Evolutionary conservation across 2,113 vertebrate species (phyloP), one percentile per base, ranked within the genome.

Genomic region (Callithrix jacchus): DNA sequence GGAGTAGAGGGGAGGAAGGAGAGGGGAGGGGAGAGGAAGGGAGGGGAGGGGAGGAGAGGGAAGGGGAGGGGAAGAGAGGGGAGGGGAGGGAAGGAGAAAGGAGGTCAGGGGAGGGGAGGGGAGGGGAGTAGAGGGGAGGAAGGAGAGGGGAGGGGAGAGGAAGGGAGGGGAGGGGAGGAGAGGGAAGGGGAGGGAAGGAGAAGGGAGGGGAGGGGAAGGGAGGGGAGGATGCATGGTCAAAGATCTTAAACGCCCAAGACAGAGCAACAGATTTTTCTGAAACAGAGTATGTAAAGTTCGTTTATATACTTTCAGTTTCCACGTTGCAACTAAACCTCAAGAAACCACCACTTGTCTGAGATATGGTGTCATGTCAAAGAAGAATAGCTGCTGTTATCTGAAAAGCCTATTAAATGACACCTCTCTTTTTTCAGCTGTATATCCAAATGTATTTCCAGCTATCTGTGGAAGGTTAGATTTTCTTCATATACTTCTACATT

Each of bases 1-100:
- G 0, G 12, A 13, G 0, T 11, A 3, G 47, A 3, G 12, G 12
- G 12, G 47, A 12, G 2, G 11, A 47, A 3, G 49, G 49, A 3
- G 13, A 3, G 49, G 49, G 13, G 49, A 14, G 49, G 49, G 14
- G 49, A 14, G 14, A 2, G 4, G 14, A 3, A 14, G 49, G 49
- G 49, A 5, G 4, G 47, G 47, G 10, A 2, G 5, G 47, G 14
- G 49, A 0, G 14, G 14, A 14, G 49, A 52, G 49, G 13, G 4
- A 4, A 3, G 3, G 49, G 49, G 49, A 5, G 4, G 47, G 10
- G 10, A 6, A 2, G 47, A 14, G 49, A 3, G 4, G 14, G 49
- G 49, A 52, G 49, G 49, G 3, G 13, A 16, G 49, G 49, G 45
- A 4, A 47, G 45, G 45, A 9, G n/a, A n/a, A n/a, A n/a, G n/a